Evolutionary conservation across 2,797 vertebrate genomes (phyloP).

Genomic region (Liasis olivaceus): DNA sequence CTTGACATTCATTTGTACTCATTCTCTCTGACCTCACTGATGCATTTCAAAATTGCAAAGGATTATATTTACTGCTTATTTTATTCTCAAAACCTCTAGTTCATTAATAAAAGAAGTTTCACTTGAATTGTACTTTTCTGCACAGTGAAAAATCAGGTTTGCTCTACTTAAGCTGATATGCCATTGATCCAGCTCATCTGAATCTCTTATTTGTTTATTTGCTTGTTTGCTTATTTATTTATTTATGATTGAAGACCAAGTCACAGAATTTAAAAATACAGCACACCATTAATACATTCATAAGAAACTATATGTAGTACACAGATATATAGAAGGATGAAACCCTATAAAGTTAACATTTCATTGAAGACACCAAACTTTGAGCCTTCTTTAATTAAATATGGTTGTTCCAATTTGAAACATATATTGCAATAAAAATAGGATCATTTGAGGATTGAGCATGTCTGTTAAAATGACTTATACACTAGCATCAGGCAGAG

Average conservation of each 20-base stretch:
- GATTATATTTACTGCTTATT: neutral
- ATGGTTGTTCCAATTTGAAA: neutral
- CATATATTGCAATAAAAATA: neutral
- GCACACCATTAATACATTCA: neutral
- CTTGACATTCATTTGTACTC: neutral
- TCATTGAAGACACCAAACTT: neutral
- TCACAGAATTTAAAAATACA: neutral
- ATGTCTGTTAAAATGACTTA: neutral
- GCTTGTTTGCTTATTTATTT: neutral
- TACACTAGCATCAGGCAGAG: neutral
- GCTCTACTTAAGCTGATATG: neutral
- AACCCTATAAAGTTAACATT: neutral
- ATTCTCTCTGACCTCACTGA: neutral
- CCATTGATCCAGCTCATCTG: neutral
- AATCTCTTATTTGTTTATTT: neutral
- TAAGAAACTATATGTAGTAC: neutral
- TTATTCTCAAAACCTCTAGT: neutral
- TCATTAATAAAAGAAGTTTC: neutral
- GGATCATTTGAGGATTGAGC: neutral
- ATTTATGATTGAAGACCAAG: neutral
- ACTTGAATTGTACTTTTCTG: neutral
- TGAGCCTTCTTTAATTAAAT: conserved; percentile 9
- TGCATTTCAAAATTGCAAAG: neutral
- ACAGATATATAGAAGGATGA: neutral
- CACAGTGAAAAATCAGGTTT: neutral